phyloP scores from a whole-genome alignment of 2,113 vertebrate species.

The Cavia aperea region DNA sequence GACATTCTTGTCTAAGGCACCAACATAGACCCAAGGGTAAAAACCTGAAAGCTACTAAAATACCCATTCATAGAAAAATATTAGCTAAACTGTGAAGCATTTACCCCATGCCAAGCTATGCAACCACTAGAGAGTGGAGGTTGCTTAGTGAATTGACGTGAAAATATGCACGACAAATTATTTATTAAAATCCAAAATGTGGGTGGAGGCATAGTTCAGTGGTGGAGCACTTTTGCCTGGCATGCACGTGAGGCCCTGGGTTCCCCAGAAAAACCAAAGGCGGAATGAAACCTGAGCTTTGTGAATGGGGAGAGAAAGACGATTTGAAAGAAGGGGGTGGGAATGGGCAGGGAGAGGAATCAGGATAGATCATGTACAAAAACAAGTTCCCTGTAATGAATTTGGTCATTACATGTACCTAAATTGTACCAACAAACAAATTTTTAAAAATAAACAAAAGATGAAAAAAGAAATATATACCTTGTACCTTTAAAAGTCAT shows the following conservation, averaged over 20 bases:
- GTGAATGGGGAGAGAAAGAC: not conserved
- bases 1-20: not conserved
- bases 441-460: not conserved
- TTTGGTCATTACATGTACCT: not conserved
- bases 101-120: not conserved
- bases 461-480: not conserved
- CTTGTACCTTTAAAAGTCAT: not conserved
- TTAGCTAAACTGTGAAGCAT: not conserved
- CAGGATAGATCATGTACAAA: not conserved
- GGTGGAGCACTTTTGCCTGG: not conserved
- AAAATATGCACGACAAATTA: not conserved
- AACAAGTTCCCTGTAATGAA: not conserved
- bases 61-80: not conserved
- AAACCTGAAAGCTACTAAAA: not conserved
- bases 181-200: not conserved
- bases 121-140: not conserved
- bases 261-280: not conserved
- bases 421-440: not conserved
- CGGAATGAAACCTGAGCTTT: not conserved
- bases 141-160: not conserved
- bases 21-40: not conserved
- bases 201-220: not conserved
- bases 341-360: not conserved
- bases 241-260: not conserved
- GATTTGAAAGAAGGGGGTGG: not conserved